A percentile compares a stretch with the other conserved stretches of the same genome.
These are phyloP conservation scores for Chaetodon trifascialis DNA, from an alignment of 2,113 vertebrate species.

Conservation along the genomic window DNA sequence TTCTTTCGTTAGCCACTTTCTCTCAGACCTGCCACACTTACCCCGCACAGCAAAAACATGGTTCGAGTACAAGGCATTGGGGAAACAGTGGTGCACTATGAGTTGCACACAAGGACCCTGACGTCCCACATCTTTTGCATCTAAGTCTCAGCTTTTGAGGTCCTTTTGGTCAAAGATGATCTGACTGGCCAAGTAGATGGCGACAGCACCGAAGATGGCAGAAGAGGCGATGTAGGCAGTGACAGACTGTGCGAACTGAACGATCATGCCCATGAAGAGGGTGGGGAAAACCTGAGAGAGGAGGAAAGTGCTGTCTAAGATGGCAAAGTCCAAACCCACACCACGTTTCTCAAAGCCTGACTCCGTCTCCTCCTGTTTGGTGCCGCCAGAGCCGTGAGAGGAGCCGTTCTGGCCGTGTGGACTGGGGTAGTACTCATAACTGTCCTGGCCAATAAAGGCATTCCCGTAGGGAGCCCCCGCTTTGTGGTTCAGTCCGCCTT, in stretches of 20 bases:
- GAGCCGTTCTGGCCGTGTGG: constrained; percentile 63
- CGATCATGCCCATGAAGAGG: constrained; percentile 87
- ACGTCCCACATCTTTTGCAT: neutral
- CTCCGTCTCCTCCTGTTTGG: constrained; percentile 63
- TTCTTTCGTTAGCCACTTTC: constrained; percentile 4
- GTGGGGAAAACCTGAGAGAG: constrained; percentile 88
- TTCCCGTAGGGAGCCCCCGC: constrained; percentile 54
- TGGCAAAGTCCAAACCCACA: constrained; percentile 86
- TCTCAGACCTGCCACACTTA: neutral
- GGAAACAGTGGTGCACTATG: constrained; percentile 63
- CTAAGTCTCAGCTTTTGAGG: constrained; percentile 70
- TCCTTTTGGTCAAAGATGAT: constrained; percentile 87
- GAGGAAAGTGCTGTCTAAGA: constrained; percentile 87
- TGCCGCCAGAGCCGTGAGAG: neutral
- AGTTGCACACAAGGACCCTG: constrained; percentile 37
- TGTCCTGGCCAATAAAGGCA: constrained; percentile 52
- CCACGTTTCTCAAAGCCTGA: constrained; percentile 77
- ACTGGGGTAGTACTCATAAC: constrained; percentile 54
- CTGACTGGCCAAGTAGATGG: constrained; percentile 81
- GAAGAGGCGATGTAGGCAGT: constrained; percentile 85
- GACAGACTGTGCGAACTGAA: constrained; percentile 85
- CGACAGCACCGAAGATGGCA: constrained; percentile 81
- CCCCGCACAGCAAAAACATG: constrained; percentile 12
- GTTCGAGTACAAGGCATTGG: constrained; percentile 60
- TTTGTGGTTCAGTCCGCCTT: constrained; percentile 61